These are phyloP conservation scores for Spinus pinus DNA, from an alignment of 2,797 vertebrate species.

Conservation along the genomic window DNA sequence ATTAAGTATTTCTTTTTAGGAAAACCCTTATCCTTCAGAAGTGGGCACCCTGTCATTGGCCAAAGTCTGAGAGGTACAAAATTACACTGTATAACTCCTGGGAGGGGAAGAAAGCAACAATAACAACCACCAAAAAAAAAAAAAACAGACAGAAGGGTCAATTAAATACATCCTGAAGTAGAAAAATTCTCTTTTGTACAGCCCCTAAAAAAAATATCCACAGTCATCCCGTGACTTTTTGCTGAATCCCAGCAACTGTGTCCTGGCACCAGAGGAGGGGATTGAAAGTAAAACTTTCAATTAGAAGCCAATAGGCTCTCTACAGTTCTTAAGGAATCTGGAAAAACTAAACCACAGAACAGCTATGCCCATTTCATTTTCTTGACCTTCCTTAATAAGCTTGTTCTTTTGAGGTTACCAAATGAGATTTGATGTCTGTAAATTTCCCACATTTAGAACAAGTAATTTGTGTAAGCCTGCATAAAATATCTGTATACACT, in stretches of 20 bases:
- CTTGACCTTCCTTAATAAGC: conserved; percentile 55
- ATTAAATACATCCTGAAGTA: neutral
- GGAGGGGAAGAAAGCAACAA: neutral
- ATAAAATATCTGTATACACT: neutral
- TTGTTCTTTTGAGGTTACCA: conserved; percentile 18
- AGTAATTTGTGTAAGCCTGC: neutral
- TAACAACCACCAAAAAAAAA: neutral
- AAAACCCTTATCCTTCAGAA: neutral
- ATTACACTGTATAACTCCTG: neutral
- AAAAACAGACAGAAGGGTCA: neutral
- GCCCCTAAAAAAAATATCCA: neutral
- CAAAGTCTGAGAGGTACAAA: neutral
- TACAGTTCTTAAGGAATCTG: conserved; percentile 42
- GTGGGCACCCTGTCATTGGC: neutral
- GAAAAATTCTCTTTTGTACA: neutral
- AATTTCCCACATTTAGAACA: conserved; percentile 30
- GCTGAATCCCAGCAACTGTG: neutral
- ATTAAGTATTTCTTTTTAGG: neutral
- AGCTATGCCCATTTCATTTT: conserved; percentile 51
- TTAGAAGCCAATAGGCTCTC: conserved; percentile 57
- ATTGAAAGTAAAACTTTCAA: conserved; percentile 72
- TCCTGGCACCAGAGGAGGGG: conserved; percentile 50
- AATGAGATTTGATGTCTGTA: conserved; percentile 6
- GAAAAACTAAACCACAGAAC: conserved; percentile 42
- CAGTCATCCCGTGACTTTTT: neutral